A percentile compares a stretch with the other conserved stretches of the same genome.
These are phyloP conservation scores for Vidua macroura DNA, from an alignment of 2,113 vertebrate genomes.

Conservation along the genomic window DNA sequence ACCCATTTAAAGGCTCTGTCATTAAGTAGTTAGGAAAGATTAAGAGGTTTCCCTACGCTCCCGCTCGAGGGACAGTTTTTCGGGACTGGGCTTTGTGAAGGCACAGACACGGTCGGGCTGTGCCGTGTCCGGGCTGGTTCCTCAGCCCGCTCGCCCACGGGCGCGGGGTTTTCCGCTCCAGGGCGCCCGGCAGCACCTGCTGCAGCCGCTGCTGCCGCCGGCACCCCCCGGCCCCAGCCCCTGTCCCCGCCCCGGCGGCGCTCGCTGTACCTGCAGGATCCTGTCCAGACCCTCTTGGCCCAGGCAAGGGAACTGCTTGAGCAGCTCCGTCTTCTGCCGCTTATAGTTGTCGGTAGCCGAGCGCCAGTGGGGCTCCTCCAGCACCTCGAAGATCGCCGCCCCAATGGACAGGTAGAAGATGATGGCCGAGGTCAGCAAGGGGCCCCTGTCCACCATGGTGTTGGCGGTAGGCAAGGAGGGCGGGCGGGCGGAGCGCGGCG, in stretches of 20 bases:
- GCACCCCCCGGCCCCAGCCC: neutral
- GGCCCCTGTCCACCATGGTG: slow-evolving; percentile 96
- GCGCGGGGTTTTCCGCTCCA: neutral
- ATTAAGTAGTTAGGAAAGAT: neutral
- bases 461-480: neutral
- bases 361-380: slow-evolving; percentile 94
- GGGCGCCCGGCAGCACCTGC: neutral
- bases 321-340: slow-evolving; percentile 78
- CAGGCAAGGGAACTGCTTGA: slow-evolving; percentile 87
- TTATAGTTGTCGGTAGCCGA: slow-evolving; percentile 78
- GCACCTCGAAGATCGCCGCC: slow-evolving; percentile 96
- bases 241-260: neutral
- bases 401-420: slow-evolving; percentile 99
- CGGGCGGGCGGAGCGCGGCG: neutral
- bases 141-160: neutral
- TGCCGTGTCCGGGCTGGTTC: neutral
- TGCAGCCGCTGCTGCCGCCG: neutral
- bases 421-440: slow-evolving; percentile 93
- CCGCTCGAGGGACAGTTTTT: neutral
- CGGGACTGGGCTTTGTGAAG: neutral
- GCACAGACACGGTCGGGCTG: neutral
- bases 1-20: neutral
- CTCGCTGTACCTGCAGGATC: slow-evolving; percentile 85
- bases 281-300: slow-evolving; percentile 83
- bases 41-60: neutral